These are phyloP conservation scores for Nomada ferruginata DNA, from an alignment of 2,888 invertebrate species.

Conservation along the genomic window DNA sequence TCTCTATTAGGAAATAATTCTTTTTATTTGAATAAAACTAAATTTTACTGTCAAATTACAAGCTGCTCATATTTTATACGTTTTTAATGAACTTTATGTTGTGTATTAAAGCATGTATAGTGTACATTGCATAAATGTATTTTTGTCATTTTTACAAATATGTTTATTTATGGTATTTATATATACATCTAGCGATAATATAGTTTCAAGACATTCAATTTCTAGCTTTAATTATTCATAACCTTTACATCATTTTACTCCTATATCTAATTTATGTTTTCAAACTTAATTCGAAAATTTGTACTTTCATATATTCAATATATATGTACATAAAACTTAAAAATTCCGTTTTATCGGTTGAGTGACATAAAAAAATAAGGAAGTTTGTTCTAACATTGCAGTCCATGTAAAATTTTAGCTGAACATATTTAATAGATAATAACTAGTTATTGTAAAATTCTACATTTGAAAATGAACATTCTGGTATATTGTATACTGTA, in stretches of 20 bases:
- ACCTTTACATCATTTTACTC: neutral
- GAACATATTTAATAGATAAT: too few relatives aligned
- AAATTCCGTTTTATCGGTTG: too few relatives aligned
- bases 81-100: constrained; percentile 2
- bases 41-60: constrained; percentile 17
- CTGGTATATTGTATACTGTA: too few relatives aligned
- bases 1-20: neutral
- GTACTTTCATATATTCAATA: neutral
- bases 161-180: constrained; percentile 10
- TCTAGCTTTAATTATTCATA: neutral
- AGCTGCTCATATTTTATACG: constrained; percentile 14
- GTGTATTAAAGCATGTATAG: neutral
- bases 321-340: neutral
- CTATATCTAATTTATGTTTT: neutral
- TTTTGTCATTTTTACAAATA: constrained; percentile 12
- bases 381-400: too few relatives aligned
- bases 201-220: constrained; percentile 1
- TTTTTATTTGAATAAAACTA: constrained; percentile 4
- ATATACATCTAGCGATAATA: constrained; percentile 3
- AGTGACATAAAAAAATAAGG: too few relatives aligned
- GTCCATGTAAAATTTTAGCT: too few relatives aligned
- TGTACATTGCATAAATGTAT: constrained; percentile 12
- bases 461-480: too few relatives aligned
- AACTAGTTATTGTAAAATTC: too few relatives aligned
- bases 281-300: neutral